A percentile compares a stretch with the other conserved stretches of the same genome.
phyloP scores from a whole-genome alignment of 1,140 invertebrate genomes.

The Antheraea pernyi region DNA sequence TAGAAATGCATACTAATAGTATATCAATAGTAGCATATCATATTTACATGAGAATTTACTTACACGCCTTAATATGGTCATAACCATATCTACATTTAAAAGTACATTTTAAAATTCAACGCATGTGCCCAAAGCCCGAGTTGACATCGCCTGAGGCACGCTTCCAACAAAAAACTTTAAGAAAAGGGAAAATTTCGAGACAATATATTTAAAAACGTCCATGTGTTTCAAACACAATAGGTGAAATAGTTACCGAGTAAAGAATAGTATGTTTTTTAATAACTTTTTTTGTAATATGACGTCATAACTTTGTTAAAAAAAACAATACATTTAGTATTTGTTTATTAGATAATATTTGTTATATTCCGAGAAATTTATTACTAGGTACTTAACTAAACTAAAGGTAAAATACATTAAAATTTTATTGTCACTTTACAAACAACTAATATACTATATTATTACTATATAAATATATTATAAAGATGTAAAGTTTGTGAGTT shows the following conservation, averaged over 20 bases:
- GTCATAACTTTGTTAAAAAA: too few relatives aligned
- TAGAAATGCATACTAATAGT: slow-evolving; percentile 34
- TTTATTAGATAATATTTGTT: too few relatives aligned
- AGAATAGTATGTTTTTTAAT: too few relatives aligned
- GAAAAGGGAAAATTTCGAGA: slow-evolving; percentile 48
- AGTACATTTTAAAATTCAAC: slow-evolving; percentile 71
- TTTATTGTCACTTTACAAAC: too few relatives aligned
- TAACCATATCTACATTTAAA: slow-evolving; percentile 59
- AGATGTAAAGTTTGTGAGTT: too few relatives aligned
- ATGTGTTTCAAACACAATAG: slow-evolving; percentile 58
- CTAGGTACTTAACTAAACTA: too few relatives aligned
- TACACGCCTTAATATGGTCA: slow-evolving; percentile 47
- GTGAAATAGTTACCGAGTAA: slow-evolving; percentile 20
- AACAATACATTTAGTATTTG: too few relatives aligned
- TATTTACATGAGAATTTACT: slow-evolving; percentile 56
- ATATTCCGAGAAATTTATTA: too few relatives aligned
- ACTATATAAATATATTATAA: too few relatives aligned
- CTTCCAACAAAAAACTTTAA: slow-evolving; percentile 55
- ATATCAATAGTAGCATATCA: slow-evolving; percentile 28
- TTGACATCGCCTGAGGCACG: slow-evolving; percentile 54
- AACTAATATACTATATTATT: too few relatives aligned
- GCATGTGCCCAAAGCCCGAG: slow-evolving; percentile 48
- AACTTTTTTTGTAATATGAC: too few relatives aligned
- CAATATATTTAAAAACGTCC: slow-evolving; percentile 64
- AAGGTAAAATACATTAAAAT: too few relatives aligned